These are phyloP conservation scores for Astreopora myriophthalma DNA, from an alignment of 64 coral and sea anemone genomes.

Conservation along the genomic window DNA sequence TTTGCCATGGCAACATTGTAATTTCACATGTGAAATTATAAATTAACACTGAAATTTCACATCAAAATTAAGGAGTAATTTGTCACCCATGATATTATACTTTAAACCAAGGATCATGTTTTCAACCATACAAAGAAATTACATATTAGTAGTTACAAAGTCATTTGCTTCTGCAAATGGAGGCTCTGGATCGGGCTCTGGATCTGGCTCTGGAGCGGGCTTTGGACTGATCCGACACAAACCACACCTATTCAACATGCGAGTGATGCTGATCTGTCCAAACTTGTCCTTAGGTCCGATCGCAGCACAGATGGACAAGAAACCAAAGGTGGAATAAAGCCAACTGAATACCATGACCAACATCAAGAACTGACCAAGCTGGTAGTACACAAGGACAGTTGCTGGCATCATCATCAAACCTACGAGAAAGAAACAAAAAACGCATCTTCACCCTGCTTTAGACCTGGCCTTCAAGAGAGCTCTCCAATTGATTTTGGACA, in stretches of 20 bases:
- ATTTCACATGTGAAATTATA: no score
- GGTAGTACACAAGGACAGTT: slow-evolving; percentile 79
- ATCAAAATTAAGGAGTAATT: no score
- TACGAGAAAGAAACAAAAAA: not conserved
- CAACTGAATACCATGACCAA: slow-evolving; percentile 96
- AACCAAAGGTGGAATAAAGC: slow-evolving; percentile 88
- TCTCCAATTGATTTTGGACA: no score
- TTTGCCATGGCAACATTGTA: no score
- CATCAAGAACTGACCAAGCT: slow-evolving; percentile 95
- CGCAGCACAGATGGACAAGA: slow-evolving; percentile 83
- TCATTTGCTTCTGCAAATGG: no score
- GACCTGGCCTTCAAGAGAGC: no score
- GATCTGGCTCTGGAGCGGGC: not conserved
- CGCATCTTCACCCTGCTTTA: not conserved
- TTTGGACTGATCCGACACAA: not conserved
- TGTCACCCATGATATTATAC: no score
- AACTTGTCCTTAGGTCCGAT: slow-evolving; percentile 82
- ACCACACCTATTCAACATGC: not conserved
- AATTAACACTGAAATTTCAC: no score
- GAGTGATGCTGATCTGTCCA: slow-evolving; percentile 86
- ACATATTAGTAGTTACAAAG: no score
- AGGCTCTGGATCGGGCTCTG: no score
- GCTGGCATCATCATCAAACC: slow-evolving; percentile 96
- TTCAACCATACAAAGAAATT: no score
- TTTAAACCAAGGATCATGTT: no score